phyloP scores from a whole-genome alignment of 2,113 vertebrate species.

The Hippocampus zosterae region DNA sequence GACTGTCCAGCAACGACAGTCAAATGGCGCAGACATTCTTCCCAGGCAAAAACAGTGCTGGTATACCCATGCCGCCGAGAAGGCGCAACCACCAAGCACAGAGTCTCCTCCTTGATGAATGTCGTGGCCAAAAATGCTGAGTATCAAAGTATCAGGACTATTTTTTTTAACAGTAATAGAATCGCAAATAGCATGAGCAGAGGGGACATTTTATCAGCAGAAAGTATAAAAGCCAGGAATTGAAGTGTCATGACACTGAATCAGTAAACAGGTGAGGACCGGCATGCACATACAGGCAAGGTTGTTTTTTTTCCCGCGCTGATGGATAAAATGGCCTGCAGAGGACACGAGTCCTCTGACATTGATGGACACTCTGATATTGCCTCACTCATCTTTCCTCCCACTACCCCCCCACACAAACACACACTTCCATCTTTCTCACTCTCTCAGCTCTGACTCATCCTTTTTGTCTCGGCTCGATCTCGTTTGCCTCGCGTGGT shows the following conservation, averaged over 20 bases:
- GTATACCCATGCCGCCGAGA: too few species aligned
- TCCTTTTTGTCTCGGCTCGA: conserved; percentile 9
- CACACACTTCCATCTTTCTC: conserved; percentile 20
- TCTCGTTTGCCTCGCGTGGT: background rate
- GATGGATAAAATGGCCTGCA: conserved; percentile 63
- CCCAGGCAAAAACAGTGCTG: too few species aligned
- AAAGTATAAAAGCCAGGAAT: conserved; percentile 22
- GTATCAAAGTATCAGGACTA: too few species aligned
- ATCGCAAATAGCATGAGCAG: conserved; percentile 4
- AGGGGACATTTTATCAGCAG: conserved; percentile 16
- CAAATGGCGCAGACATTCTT: too few species aligned
- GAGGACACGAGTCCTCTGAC: conserved; percentile 60
- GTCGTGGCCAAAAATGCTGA: too few species aligned
- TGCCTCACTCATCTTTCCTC: conserved; percentile 57
- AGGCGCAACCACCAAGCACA: too few species aligned
- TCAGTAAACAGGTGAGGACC: conserved; percentile 31
- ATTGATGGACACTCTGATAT: conserved; percentile 70
- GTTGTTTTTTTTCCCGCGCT: conserved; percentile 21
- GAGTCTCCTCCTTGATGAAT: too few species aligned
- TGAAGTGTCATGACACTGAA: conserved; percentile 31
- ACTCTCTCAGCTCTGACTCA: conserved; percentile 20
- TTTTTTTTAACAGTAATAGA: background rate
- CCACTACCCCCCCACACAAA: conserved; percentile 24
- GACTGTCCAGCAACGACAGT: too few species aligned
- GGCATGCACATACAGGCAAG: conserved; percentile 28